Evolutionary conservation across 2,888 invertebrate species (phyloP), one percentile per base, ranked within the genome.

Genomic region (Platycheirus albimanus): DNA sequence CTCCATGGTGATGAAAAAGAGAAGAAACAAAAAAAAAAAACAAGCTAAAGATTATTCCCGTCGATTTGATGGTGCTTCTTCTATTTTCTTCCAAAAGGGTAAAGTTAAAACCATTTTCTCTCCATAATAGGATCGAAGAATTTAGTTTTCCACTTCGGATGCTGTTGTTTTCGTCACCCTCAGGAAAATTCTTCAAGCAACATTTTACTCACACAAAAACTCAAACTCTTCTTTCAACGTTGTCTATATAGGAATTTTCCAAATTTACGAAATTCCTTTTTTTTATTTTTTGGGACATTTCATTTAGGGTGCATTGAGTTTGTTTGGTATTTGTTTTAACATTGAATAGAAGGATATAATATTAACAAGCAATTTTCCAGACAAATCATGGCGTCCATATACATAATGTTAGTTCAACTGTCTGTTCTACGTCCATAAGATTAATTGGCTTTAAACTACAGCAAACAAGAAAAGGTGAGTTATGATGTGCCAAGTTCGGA

Each of bases 21-120:
- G 45, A 13, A 24, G 33, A 8, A 30, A 10, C 13, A 13, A 36
- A n/a, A n/a, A n/a, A n/a, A n/a, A n/a, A n/a, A n/a, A n/a, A n/a
- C n/a, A n/a, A n/a, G n/a, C n/a, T n/a, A 11, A 15, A 36, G 30
- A 54, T 79, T 79, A 72, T 74, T 79, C 67, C 67, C 67, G 67
- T 66, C 61, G 67, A 79, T 79, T 79, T 79, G 54, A 72, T 67
- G 61, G 63, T 63, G 61, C 20, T 19, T 52, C 30, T 6, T 28
- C 49, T 58, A 24, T 28, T 8, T 47, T 28, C 15, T 6, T 20
- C 5, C 17, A 13, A 0, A n/a, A 24, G 41, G n/a, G n/a, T 24
- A 52, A 72, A 41, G 54, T 54, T 54, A 41, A 74, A 63, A 67
- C 33, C 58, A 67, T 54, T 74, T 79, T 38, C 76, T 52, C 8